Evolutionary conservation across 2,888 invertebrate species (phyloP).

Genomic region (Lordiphosa andalusiaca): DNA sequence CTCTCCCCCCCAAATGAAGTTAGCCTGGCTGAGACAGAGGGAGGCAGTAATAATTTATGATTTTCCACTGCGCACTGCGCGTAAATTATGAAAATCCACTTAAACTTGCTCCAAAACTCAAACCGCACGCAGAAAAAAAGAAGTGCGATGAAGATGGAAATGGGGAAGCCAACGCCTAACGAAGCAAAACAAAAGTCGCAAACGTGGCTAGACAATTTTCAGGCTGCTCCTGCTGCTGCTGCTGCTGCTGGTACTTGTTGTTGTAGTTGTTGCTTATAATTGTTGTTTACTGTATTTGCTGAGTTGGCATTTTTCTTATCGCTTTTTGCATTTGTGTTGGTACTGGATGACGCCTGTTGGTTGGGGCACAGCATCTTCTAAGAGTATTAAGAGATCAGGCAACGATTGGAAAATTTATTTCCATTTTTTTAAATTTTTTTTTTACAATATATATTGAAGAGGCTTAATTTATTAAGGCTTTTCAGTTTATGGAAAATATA

Average conservation of each 20-base stretch:
- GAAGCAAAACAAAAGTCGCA: constrained; percentile 66
- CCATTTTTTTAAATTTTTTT: no score
- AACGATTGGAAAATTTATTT: no score
- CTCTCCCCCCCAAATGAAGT: constrained; percentile 18
- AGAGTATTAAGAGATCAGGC: no score
- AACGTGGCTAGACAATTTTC: constrained; percentile 33
- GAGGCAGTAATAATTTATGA: constrained; percentile 64
- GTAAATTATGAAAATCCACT: constrained; percentile 75
- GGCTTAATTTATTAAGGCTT: no score
- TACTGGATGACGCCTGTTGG: no score
- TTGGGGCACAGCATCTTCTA: no score
- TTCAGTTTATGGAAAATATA: no score
- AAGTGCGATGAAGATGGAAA: constrained; percentile 7
- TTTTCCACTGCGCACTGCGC: constrained; percentile 52
- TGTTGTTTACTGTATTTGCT: constrained; percentile 26
- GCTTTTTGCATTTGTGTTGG: no score
- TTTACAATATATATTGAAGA: no score
- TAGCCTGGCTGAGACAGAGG: constrained; percentile 12
- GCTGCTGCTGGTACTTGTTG: constrained; percentile 3
- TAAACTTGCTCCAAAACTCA: constrained; percentile 57
- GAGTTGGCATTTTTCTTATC: constrained; percentile 38
- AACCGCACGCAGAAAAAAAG: constrained; percentile 30
- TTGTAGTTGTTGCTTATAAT: constrained; percentile 18
- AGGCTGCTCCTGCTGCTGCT: constrained; percentile 2
- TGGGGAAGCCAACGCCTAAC: constrained; percentile 33